phyloP scores from a whole-genome alignment of 2,888 invertebrate genomes.

The Hypsopygia costalis region DNA sequence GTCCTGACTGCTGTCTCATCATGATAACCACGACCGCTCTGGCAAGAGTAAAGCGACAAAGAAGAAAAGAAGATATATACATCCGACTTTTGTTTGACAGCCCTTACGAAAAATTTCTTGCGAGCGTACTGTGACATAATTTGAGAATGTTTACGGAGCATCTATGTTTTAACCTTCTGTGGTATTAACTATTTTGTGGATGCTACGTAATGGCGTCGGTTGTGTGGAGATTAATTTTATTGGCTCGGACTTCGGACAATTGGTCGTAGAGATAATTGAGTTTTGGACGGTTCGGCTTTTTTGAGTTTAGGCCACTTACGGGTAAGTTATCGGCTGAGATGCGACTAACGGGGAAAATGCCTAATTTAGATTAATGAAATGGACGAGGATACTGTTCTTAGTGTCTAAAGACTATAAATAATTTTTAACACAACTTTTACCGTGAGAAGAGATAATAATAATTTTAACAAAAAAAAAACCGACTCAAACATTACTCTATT shows the following conservation, averaged over 20 bases:
- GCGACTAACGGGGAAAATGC: slow-evolving; percentile 35
- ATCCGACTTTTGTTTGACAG: no score
- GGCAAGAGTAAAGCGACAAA: no score
- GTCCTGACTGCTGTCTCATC: no score
- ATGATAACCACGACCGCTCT: no score
- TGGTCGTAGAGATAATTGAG: slow-evolving; percentile 78
- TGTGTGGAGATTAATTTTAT: slow-evolving; percentile 74
- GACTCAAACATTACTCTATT: no score
- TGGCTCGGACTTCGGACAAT: slow-evolving; percentile 66
- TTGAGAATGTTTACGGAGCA: no score
- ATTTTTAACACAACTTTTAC: not conserved
- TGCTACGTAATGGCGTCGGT: slow-evolving; percentile 69
- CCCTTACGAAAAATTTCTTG: no score
- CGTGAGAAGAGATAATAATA: no score
- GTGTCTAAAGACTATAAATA: slow-evolving; percentile 7
- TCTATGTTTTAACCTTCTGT: no score
- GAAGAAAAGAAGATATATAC: no score
- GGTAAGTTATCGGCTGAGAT: slow-evolving; percentile 36
- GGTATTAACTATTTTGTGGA: slow-evolving; percentile 26
- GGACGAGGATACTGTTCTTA: slow-evolving; percentile 18
- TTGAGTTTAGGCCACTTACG: slow-evolving; percentile 52
- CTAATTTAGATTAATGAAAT: slow-evolving; percentile 49
- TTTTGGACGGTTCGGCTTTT: slow-evolving; percentile 58
- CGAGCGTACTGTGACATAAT: no score
- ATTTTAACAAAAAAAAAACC: no score